Conservation (phyloP, 2,888 invertebrate species). For the Torymus tubicola region DNA sequence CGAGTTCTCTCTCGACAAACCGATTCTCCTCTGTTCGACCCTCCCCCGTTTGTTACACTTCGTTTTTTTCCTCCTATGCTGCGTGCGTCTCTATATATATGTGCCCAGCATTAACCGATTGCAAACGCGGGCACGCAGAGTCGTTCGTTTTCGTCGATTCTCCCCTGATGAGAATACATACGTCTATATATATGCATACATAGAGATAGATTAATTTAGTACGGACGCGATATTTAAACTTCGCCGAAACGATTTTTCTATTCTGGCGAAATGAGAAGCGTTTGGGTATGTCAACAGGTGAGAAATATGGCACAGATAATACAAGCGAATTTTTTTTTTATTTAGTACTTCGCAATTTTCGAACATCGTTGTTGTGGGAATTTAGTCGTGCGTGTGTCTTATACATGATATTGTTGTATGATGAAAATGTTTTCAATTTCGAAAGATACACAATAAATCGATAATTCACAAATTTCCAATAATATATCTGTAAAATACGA, state of each 20-base stretch:
- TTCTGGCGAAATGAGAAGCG: conserved; percentile 11
- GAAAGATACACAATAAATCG: no score
- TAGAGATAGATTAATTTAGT: conserved; percentile 54
- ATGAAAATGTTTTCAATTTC: no score
- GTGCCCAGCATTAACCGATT: not conserved
- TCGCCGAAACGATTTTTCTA: conserved; percentile 50
- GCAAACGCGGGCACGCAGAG: not conserved
- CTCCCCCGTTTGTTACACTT: not conserved
- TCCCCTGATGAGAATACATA: no score
- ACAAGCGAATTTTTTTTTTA: no score
- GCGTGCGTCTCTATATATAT: conserved; percentile 12
- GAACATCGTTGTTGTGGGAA: no score
- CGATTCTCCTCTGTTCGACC: conserved; percentile 10
- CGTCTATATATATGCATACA: no score
- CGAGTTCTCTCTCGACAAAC: conserved; percentile 31
- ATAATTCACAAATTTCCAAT: no score
- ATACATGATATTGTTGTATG: no score
- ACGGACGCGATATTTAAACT: conserved; percentile 54
- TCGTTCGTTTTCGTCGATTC: conserved; percentile 16
- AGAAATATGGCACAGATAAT: no score
- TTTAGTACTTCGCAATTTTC: no score
- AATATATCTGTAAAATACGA: no score
- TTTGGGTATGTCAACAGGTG: not conserved
- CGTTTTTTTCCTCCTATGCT: conserved; percentile 20
- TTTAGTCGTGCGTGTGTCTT: no score